phyloP scores from a whole-genome alignment of 1,140 invertebrate species.

The Cheumatopsyche charites region DNA sequence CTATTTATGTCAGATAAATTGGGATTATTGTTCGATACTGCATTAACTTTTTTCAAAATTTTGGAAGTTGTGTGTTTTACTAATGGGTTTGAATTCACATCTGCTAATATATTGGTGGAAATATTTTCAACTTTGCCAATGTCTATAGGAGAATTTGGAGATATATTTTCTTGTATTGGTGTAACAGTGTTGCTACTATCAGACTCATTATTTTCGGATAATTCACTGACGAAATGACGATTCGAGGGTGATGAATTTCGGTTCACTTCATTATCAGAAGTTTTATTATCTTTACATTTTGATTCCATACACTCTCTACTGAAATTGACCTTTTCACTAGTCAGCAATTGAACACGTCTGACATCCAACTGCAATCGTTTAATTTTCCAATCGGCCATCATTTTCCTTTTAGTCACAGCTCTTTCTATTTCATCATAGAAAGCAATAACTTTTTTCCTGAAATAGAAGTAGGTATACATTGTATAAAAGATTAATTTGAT shows the following conservation, averaged over 20 bases:
- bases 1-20: slow-evolving; percentile 36
- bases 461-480: slow-evolving; percentile 43
- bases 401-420: slow-evolving; percentile 62
- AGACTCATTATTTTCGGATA: too few relatives aligned
- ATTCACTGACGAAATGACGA: background rate
- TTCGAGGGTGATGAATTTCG: background rate
- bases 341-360: slow-evolving; percentile 60
- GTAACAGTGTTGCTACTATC: background rate
- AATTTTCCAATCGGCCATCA: slow-evolving; percentile 65
- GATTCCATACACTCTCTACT: slow-evolving; percentile 59
- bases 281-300: slow-evolving; percentile 52
- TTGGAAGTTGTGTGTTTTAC: too few relatives aligned
- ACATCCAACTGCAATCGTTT: slow-evolving; percentile 64
- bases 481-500: slow-evolving; percentile 31
- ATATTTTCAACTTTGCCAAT: too few relatives aligned
- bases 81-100: too few relatives aligned
- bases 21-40: background rate
- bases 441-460: slow-evolving; percentile 60
- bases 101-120: too few relatives aligned
- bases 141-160: too few relatives aligned
- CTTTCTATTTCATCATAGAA: slow-evolving; percentile 65
- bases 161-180: background rate
- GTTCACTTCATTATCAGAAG: background rate
- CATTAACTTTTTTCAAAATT: slow-evolving; percentile 1
- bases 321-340: slow-evolving; percentile 58